Conservation (phyloP, 1,140 invertebrate genomes). For the Drosophila dunni region DNA sequence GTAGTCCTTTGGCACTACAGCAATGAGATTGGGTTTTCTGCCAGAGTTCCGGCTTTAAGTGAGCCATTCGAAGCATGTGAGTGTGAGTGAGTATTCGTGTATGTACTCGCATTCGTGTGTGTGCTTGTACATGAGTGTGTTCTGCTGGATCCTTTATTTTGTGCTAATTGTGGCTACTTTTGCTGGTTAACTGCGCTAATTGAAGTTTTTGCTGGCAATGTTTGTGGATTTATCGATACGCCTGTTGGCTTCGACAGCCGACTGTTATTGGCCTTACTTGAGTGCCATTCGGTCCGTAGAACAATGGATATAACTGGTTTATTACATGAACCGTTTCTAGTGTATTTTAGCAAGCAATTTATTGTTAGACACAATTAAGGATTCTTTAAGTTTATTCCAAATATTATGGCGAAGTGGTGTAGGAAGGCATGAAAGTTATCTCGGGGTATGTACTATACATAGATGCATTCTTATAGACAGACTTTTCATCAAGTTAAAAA, state of each 20-base stretch:
- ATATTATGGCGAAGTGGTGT: too few species aligned
- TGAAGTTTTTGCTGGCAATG: conserved; percentile 46
- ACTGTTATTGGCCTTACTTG: conserved; percentile 6
- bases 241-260: conserved; percentile 10
- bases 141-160: conserved; percentile 41
- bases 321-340: too few species aligned
- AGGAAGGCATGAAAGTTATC: too few species aligned
- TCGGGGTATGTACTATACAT: too few species aligned
- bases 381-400: too few species aligned
- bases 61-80: conserved; percentile 28
- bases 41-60: conserved; percentile 19
- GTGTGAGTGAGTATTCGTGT: conserved; percentile 2
- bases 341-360: too few species aligned
- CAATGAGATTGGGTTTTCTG: conserved; percentile 11
- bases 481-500: too few species aligned
- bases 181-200: conserved; percentile 67
- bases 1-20: conserved; percentile 7
- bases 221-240: conserved; percentile 48
- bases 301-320: too few species aligned
- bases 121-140: background rate
- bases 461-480: too few species aligned
- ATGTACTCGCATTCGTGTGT: background rate
- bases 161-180: conserved; percentile 70
- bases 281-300: background rate
- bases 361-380: too few species aligned